Evolutionary conservation across 2,888 invertebrate species (phyloP), one percentile per base, ranked within the genome.

Genomic region (Danaus chrysippus): DNA sequence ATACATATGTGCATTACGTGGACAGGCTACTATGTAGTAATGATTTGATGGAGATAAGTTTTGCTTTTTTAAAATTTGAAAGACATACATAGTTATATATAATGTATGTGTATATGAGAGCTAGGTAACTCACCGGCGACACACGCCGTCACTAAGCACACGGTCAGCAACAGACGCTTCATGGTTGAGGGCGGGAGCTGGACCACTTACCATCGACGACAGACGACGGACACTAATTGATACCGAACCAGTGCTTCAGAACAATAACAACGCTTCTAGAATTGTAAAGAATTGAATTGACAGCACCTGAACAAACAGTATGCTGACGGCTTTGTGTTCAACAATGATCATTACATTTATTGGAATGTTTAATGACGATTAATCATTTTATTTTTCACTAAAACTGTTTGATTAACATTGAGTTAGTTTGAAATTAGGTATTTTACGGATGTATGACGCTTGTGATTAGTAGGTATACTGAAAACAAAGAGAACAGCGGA

Each of bases 271-370:
- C 64, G 58, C 68, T 62, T 59, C 13, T 62, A 61, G 53, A 58
- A 62, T 65, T 60, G 61, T 66, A 67, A 56, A 46, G 64, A 59
- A 34, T 34, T 69, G 66, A 66, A 64, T 63, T 70, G 66, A 66
- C 58, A 1, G 62, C 69, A 70, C 56, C 52, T 69, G 69, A 41
- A 59, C 23, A 58, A 64, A 61, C 49, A 54, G 17, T 49, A 34
- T 41, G 46, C 17, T 49, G 19, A 15, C n/a, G 44, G 11, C 34
- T 12, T 49, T 49, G 55, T 46, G 46, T 12, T 10, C 44, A 9
- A 23, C 1, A 11, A 9, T 53, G 17, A 53, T n/a, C 34, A 15
- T 34, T 17, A 34, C 17, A 49, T 55, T 42, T 23, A 42, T 42
- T 42, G n/a, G 42, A 34, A 55, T 42, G 41, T 41, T 13, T 55